Conservation (phyloP, 2,797 vertebrate species). For the Molossus molossus region DNA sequence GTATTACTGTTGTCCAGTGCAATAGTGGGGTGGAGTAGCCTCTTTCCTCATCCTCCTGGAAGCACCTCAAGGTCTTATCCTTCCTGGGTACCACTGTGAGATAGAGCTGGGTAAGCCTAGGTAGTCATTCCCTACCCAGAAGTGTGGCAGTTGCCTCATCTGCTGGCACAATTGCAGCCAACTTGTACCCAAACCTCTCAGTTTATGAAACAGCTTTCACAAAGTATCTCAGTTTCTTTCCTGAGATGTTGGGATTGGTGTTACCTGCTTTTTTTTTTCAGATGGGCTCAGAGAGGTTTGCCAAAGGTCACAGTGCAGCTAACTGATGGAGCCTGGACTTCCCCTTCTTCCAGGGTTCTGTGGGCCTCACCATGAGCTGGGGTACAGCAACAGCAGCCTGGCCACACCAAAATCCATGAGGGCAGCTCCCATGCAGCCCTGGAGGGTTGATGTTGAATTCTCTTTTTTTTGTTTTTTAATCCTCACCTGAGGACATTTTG, state of each 20-base stretch:
- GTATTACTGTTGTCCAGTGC: neutral
- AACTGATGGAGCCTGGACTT: neutral
- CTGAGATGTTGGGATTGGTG: neutral
- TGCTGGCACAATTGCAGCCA: neutral
- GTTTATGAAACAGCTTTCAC: conserved; percentile 28
- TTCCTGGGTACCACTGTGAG: conserved; percentile 51
- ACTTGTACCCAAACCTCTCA: neutral
- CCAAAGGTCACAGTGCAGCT: neutral
- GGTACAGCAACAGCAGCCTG: neutral
- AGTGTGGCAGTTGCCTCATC: neutral
- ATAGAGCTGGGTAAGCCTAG: neutral
- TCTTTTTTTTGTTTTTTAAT: neutral
- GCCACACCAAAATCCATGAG: neutral
- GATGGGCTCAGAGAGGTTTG: neutral
- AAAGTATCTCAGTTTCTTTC: neutral
- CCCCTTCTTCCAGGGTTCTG: neutral
- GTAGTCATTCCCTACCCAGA: neutral
- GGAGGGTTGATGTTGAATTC: neutral
- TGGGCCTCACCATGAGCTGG: neutral
- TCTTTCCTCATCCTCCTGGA: conserved; percentile 62
- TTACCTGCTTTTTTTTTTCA: neutral
- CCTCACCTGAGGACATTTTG: too few species aligned
- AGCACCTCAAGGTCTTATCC: conserved; percentile 47
- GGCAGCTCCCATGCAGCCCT: neutral
- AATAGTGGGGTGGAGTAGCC: neutral